Conservation (phyloP, 2,113 vertebrate species). For the Pedetes capensis region DNA sequence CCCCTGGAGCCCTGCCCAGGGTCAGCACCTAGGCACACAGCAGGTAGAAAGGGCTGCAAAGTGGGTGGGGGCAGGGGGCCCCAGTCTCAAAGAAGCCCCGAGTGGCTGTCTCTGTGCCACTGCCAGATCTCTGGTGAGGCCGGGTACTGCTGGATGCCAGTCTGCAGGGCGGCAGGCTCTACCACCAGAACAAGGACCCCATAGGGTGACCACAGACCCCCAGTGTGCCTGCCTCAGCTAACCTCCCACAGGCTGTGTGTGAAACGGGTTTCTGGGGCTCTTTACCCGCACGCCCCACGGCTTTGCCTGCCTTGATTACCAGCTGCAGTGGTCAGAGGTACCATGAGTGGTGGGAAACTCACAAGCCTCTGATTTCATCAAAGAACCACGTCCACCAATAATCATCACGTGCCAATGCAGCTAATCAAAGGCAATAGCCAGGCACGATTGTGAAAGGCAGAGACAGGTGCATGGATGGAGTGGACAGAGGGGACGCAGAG, state of each 20-base stretch:
- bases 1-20: not conserved
- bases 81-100: not conserved
- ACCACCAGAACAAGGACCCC: not conserved
- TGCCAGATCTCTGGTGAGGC: not conserved
- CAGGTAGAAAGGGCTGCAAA: not conserved
- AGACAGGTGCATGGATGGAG: accelerated
- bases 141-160: not conserved
- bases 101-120: not conserved
- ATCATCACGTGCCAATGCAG: accelerated
- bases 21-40: not conserved
- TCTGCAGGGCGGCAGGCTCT: not conserved
- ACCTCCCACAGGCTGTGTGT: too few species aligned
- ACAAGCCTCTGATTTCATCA: not conserved
- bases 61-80: not conserved
- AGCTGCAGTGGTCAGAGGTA: not conserved
- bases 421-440: not conserved
- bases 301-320: not conserved
- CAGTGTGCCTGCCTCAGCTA: not conserved
- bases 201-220: not conserved
- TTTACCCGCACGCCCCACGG: too few species aligned
- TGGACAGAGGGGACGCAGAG: not conserved
- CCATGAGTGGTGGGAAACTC: not conserved
- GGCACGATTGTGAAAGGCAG: not conserved
- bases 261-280: accelerated
- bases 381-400: not conserved